phyloP scores from a whole-genome alignment of 2,888 invertebrate species.

The Hedychridium roseum region DNA sequence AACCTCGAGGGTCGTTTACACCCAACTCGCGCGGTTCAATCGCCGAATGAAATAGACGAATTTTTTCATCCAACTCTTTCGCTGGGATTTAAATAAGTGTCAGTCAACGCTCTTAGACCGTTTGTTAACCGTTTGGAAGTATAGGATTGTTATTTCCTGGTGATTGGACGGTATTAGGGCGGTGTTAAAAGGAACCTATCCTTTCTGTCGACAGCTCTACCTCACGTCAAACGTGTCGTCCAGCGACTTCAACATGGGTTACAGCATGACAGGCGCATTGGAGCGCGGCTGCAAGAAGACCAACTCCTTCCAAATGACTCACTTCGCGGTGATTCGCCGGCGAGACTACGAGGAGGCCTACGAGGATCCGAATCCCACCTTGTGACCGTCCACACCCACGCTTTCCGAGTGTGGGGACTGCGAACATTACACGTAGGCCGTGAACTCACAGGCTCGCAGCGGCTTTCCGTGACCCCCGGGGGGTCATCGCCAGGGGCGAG shows the following conservation, averaged over 20 bases:
- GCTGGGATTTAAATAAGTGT: too few species aligned
- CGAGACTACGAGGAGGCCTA: conserved; percentile 74
- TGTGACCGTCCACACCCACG: conserved; percentile 61
- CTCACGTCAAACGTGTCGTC: conserved; percentile 85
- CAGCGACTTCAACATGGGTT: conserved; percentile 89
- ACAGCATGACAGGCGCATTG: conserved; percentile 86
- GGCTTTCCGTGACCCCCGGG: too few species aligned
- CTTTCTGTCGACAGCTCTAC: conserved; percentile 68
- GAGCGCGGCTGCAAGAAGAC: conserved; percentile 81
- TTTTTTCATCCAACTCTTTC: too few species aligned
- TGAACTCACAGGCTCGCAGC: background rate
- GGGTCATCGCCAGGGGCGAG: too few species aligned
- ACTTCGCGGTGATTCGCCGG: conserved; percentile 85
- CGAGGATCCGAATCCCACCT: conserved; percentile 61
- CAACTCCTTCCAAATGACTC: conserved; percentile 84
- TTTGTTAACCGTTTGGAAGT: too few species aligned
- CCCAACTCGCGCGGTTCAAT: too few species aligned
- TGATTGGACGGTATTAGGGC: too few species aligned
- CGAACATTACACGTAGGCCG: conserved; percentile 56
- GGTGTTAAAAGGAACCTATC: too few species aligned
- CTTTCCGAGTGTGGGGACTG: conserved; percentile 61
- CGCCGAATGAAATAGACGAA: too few species aligned
- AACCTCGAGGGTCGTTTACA: too few species aligned
- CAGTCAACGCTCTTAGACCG: too few species aligned
- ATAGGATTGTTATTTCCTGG: too few species aligned